These are phyloP conservation scores for Gonatopus flavifemur DNA, from an alignment of 1,140 invertebrate genomes.

Conservation along the genomic window DNA sequence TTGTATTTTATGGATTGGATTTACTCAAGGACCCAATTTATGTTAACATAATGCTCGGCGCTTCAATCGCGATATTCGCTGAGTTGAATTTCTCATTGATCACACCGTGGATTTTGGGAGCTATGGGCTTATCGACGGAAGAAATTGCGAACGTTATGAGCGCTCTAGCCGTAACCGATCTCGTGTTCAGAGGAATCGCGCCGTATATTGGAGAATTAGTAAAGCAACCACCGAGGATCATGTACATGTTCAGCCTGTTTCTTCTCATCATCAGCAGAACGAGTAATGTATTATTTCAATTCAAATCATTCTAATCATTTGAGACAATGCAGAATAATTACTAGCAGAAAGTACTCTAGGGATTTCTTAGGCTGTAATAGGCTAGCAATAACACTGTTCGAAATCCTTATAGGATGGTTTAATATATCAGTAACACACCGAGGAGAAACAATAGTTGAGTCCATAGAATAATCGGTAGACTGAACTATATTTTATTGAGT, in stretches of 20 bases:
- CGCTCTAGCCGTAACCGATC: slow-evolving; percentile 60
- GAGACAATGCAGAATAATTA: too few relatives aligned
- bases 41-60: slow-evolving; percentile 68
- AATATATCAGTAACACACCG: too few relatives aligned
- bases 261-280: slow-evolving; percentile 66
- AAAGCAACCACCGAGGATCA: slow-evolving; percentile 66
- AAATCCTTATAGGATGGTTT: too few relatives aligned
- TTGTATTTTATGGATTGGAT: slow-evolving; percentile 60
- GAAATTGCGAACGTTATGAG: slow-evolving; percentile 66
- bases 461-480: too few relatives aligned
- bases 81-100: slow-evolving; percentile 70
- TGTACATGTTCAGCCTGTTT: slow-evolving; percentile 69
- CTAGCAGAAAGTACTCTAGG: too few relatives aligned
- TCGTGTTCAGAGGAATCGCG: slow-evolving; percentile 62
- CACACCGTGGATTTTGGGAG: slow-evolving; percentile 67
- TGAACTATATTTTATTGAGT: too few relatives aligned
- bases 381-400: too few relatives aligned
- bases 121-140: slow-evolving; percentile 59
- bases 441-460: too few relatives aligned
- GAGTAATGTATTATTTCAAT: slow-evolving; percentile 60
- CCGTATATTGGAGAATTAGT: slow-evolving; percentile 67
- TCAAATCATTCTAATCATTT: too few relatives aligned
- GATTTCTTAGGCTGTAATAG: too few relatives aligned
- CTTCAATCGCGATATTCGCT: slow-evolving; percentile 68
- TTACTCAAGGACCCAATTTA: slow-evolving; percentile 62